Conservation (phyloP, 2,113 vertebrate genomes). For the Parus major region DNA sequence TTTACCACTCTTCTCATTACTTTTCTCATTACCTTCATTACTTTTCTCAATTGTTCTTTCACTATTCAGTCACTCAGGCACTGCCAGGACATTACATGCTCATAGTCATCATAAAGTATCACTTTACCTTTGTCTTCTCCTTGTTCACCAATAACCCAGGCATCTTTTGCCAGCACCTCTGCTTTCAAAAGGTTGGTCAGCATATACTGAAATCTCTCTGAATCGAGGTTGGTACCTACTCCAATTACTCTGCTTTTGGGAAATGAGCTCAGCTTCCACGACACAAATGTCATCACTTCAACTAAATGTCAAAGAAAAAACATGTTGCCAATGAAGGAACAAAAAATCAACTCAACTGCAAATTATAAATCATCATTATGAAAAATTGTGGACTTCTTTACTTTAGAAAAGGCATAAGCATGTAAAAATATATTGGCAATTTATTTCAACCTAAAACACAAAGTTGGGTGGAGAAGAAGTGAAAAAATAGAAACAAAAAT, state of each 20-base stretch:
- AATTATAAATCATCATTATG: not conserved
- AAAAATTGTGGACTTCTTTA: not conserved
- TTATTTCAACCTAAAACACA: not conserved
- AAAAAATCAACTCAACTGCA: not conserved
- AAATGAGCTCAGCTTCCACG: constrained; percentile 91
- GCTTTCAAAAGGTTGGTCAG: constrained; percentile 79
- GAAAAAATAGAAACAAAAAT: not conserved
- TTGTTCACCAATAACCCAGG: constrained; percentile 92
- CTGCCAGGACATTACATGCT: not conserved
- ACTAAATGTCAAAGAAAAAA: constrained; percentile 73
- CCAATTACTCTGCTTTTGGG: constrained; percentile 86
- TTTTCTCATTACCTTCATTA: not conserved
- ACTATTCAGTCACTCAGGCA: not conserved
- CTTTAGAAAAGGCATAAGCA: not conserved
- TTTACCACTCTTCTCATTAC: not conserved
- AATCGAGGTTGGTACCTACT: constrained; percentile 91
- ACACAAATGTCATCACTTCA: constrained; percentile 92
- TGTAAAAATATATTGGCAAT: not conserved
- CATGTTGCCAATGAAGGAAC: not conserved
- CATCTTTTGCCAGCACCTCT: constrained; percentile 74
- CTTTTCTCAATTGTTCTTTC: not conserved
- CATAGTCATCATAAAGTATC: not conserved
- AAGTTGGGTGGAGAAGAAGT: not conserved
- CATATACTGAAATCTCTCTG: constrained; percentile 83
- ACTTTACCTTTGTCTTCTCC: constrained; percentile 90